Evolutionary conservation across 2,797 vertebrate species (phyloP).

Genomic region (Rhabdophis nuchalis): DNA sequence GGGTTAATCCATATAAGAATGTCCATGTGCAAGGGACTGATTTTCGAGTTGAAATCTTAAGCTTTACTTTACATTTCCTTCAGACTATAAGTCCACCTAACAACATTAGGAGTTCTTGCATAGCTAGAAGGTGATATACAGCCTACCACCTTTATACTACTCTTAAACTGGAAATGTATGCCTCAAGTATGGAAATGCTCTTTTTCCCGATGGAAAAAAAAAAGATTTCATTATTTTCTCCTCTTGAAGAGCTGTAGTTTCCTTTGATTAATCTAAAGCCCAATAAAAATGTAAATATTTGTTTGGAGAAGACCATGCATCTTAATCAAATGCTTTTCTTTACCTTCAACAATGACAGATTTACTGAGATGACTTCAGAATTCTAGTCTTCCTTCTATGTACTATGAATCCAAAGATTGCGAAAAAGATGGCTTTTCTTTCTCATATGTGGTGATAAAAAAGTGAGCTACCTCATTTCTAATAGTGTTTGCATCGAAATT

Average conservation of each 20-base stretch:
- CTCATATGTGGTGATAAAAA: background rate
- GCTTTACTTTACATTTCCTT: background rate
- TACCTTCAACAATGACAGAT: constrained; percentile 45
- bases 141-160: background rate
- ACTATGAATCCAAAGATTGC: background rate
- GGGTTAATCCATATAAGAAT: rapidly evolving
- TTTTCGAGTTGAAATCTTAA: background rate
- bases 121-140: background rate
- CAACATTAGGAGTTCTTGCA: background rate
- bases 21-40: background rate
- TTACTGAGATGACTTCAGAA: constrained; percentile 41
- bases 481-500: background rate
- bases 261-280: constrained; percentile 45
- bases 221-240: background rate
- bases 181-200: background rate
- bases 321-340: constrained; percentile 64
- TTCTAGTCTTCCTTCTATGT: background rate
- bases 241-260: constrained; percentile 34
- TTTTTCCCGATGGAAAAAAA: constrained; percentile 32
- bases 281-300: constrained; percentile 58
- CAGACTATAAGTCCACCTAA: background rate
- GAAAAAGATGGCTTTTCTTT: background rate
- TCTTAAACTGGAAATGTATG: background rate
- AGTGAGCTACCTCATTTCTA: background rate
- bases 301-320: constrained; percentile 58